Conservation (phyloP, 2,888 invertebrate species). For the Erebia epiphron region DNA sequence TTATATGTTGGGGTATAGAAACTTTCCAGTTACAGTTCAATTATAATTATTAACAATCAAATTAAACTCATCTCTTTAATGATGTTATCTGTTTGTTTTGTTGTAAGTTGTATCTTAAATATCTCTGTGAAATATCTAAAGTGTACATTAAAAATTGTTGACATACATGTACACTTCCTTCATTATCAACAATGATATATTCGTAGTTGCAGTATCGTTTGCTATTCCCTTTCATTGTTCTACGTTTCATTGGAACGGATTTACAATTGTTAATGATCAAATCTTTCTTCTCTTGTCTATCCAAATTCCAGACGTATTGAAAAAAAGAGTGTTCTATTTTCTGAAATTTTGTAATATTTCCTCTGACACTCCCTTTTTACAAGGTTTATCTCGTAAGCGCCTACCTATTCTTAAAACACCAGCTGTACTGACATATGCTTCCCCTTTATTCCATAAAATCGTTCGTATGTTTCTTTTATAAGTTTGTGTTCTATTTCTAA, state of each 20-base stretch:
- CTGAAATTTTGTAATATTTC: slow-evolving; percentile 3
- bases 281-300: neutral
- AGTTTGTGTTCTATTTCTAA: neutral
- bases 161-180: slow-evolving; percentile 31
- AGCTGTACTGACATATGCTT: neutral
- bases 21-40: too few species aligned
- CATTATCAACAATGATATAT: slow-evolving; percentile 17
- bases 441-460: neutral
- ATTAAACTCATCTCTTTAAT: neutral
- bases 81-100: neutral
- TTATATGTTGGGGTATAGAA: too few species aligned
- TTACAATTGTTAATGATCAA: neutral
- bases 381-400: neutral
- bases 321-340: slow-evolving; percentile 1
- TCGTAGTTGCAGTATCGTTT: neutral
- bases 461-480: neutral
- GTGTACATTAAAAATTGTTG: slow-evolving; percentile 11
- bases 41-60: too few species aligned
- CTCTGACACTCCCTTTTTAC: neutral
- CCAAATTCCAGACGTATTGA: neutral
- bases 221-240: neutral
- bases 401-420: neutral
- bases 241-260: neutral
- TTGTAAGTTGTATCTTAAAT: neutral
- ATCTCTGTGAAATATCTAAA: neutral